These are phyloP conservation scores for Epiblema foenella DNA, from an alignment of 2,888 invertebrate genomes.

Conservation along the genomic window DNA sequence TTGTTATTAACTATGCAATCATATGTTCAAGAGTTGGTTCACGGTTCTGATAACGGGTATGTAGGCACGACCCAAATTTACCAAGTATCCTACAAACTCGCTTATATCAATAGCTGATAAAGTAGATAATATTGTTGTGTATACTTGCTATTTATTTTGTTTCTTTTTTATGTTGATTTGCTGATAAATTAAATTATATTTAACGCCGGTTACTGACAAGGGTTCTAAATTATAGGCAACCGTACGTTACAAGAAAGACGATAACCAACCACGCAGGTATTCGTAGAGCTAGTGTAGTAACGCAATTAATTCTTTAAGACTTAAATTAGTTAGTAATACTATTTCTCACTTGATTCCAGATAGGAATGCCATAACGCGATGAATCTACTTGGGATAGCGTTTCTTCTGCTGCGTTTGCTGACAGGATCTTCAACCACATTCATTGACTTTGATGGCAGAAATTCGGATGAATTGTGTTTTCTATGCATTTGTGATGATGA, in stretches of 20 bases:
- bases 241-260: conserved; percentile 60
- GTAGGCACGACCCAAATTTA: conserved; percentile 75
- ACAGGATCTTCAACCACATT: conserved; percentile 56
- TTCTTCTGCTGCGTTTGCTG: conserved; percentile 58
- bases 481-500: conserved; percentile 69
- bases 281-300: conserved; percentile 27
- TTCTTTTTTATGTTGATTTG: conserved; percentile 42
- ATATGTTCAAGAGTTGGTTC: conserved; percentile 42
- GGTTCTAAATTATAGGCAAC: not conserved
- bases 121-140: conserved; percentile 77
- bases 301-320: too few species aligned
- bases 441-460: conserved; percentile 64
- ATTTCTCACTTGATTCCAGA: conserved; percentile 60
- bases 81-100: conserved; percentile 62
- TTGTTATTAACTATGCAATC: conserved; percentile 38
- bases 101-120: conserved; percentile 79
- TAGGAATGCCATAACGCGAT: conserved; percentile 75
- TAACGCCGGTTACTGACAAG: conserved; percentile 7
- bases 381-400: conserved; percentile 57
- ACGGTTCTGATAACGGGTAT: conserved; percentile 58
- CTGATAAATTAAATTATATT: conserved; percentile 4
- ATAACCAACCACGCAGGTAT: conserved; percentile 61
- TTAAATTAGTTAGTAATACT: conserved; percentile 5
- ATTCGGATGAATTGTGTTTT: conserved; percentile 64
- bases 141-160: conserved; percentile 55